Evolutionary conservation across 2,113 vertebrate genomes (phyloP), one percentile per base, ranked within the genome.

Genomic region (Progne subis): DNA sequence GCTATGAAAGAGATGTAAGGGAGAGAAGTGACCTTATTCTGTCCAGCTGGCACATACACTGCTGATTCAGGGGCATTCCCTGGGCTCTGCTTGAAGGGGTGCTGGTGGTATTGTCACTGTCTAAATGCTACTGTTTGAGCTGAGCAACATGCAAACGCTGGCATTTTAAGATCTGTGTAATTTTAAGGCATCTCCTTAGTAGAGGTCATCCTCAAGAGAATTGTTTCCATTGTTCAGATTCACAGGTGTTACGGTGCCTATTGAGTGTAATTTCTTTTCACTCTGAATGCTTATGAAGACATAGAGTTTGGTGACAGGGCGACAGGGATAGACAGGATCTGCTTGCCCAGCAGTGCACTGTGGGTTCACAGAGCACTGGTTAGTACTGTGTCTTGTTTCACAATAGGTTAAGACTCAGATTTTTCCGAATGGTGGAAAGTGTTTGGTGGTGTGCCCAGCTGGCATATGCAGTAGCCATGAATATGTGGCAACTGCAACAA

Each of bases 1-100:
- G 93, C 41, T 69, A 74, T 71, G 44, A 92, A 80, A 46, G 56
- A 82, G 55, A 63, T 43, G 75, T 43, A 64, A 88, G 79, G 60
- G 44, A 56, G 77, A 79, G 72, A 68, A 88, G 52, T 87, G 76
- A 93, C 88, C 88, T 94, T 85, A 75, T 90, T 97, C 84, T 92
- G 32, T 91, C 94, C 88, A 88, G 34, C 68, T 92, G 89, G 52
- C 56, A 59, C 3, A 1, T 72, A 53, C 34, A 3, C 24, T 82
- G 81, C 84, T 82, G 92, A 59, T 87, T 91, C 43, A 70, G 68
- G 86, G 86, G 60, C 81, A 39, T 89, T 78, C 86, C 61, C 59
- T 29, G 64, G 61, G 84, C 82, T 94, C 53, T 94, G 68, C 87
- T 71, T 65, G 32, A 76, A 78, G 74, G 75, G 44, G 44, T 90